These are phyloP conservation scores for Zapornia atra DNA, from an alignment of 2,113 vertebrate species.

Conservation along the genomic window DNA sequence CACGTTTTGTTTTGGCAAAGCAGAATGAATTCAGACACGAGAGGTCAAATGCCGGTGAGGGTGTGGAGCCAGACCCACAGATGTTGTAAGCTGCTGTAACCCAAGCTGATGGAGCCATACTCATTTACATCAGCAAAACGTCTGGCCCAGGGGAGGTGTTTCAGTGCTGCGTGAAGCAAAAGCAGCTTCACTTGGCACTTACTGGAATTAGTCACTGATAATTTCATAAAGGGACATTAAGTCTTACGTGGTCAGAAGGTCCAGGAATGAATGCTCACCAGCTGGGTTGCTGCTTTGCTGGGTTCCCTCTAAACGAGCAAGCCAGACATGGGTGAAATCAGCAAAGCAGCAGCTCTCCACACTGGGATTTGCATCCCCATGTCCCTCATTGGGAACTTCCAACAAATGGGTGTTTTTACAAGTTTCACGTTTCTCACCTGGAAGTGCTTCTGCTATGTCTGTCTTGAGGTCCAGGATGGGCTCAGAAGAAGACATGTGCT, in stretches of 20 bases:
- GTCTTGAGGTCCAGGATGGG: slow-evolving; percentile 59
- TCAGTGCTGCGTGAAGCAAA: not conserved
- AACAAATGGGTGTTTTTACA: not conserved
- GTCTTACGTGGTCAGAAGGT: not conserved
- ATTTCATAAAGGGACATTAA: not conserved
- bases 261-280: not conserved
- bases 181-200: not conserved
- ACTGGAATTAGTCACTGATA: not conserved
- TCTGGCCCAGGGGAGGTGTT: not conserved
- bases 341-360: not conserved
- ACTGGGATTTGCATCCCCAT: not conserved
- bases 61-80: not conserved
- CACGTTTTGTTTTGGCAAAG: not conserved
- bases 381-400: not conserved
- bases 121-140: not conserved
- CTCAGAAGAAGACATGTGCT: slow-evolving; percentile 37
- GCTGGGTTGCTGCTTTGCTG: not conserved
- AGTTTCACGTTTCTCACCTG: not conserved
- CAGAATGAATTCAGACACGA: not conserved
- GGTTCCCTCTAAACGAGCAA: not conserved
- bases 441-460: not conserved
- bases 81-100: not conserved
- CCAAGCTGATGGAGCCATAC: accelerated
- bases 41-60: not conserved
- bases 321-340: not conserved